These are phyloP conservation scores for Procapra przewalskii DNA, from an alignment of 2,113 vertebrate species.

Conservation along the genomic window DNA sequence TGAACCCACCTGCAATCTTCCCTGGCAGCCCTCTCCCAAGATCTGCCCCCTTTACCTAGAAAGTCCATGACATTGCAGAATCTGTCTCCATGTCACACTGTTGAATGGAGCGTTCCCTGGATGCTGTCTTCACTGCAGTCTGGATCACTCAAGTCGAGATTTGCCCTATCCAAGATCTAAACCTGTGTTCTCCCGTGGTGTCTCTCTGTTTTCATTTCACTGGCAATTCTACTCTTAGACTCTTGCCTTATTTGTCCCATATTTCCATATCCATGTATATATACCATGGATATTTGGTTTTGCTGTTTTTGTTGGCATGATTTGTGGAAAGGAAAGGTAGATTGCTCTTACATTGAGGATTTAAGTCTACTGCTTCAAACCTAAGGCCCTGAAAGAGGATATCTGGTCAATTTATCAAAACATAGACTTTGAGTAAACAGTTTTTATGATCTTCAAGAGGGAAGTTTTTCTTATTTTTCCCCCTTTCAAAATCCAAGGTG, in stretches of 20 bases:
- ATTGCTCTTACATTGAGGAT: not conserved
- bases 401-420: constrained; percentile 69
- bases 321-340: not conserved
- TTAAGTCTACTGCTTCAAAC: not conserved
- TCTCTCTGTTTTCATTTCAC: not conserved
- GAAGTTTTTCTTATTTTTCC: constrained; percentile 14
- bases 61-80: rapidly evolving
- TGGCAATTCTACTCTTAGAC: not conserved
- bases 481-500: not conserved
- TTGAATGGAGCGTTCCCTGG: rapidly evolving
- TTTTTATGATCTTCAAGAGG: constrained; percentile 31
- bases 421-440: constrained; percentile 59
- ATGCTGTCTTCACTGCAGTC: not conserved
- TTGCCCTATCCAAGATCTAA: not conserved
- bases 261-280: not conserved
- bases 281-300: not conserved
- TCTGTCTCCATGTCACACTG: rapidly evolving
- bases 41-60: not conserved
- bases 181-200: rapidly evolving
- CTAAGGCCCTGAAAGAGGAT: constrained; percentile 50
- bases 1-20: not conserved
- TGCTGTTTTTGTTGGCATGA: not conserved
- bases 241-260: not conserved
- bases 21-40: not conserved
- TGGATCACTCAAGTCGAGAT: not conserved